A percentile compares a stretch with the other conserved stretches of the same genome.
These are phyloP conservation scores for Vandiemenella viatica DNA, from an alignment of 2,888 invertebrate species.

Conservation along the genomic window DNA sequence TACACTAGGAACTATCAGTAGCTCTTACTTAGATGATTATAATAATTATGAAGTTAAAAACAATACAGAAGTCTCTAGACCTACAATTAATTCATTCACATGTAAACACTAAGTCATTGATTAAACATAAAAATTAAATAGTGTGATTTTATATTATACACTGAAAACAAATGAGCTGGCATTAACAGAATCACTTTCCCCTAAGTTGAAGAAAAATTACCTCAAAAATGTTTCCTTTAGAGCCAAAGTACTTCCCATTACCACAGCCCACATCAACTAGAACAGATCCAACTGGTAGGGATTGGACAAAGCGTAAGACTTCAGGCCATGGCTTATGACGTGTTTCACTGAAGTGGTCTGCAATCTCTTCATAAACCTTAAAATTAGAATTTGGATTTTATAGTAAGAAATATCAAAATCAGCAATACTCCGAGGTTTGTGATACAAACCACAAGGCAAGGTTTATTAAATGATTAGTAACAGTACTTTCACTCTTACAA, in stretches of 20 bases:
- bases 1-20: too few relatives aligned
- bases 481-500: too few relatives aligned
- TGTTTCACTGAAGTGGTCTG: conserved; percentile 86
- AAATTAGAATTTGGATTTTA: too few relatives aligned
- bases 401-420: not conserved
- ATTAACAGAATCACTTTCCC: not conserved
- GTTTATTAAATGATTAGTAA: too few relatives aligned
- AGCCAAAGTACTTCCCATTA: conserved; percentile 88
- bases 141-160: not conserved
- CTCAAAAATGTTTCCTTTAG: conserved; percentile 41
- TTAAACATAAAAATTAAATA: not conserved
- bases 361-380: conserved; percentile 89
- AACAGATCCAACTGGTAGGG: conserved; percentile 49
- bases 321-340: conserved; percentile 90
- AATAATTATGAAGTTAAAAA: too few relatives aligned
- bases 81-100: too few relatives aligned
- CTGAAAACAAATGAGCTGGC: not conserved
- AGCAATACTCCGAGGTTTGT: too few relatives aligned
- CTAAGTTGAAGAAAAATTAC: conserved; percentile 31
- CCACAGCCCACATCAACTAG: conserved; percentile 92
- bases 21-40: too few relatives aligned
- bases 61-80: too few relatives aligned
- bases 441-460: not conserved
- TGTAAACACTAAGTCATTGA: too few relatives aligned
- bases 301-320: conserved; percentile 62